These are phyloP conservation scores for Corynorhinus townsendii DNA, from an alignment of 2,113 vertebrate genomes.

Conservation along the genomic window DNA sequence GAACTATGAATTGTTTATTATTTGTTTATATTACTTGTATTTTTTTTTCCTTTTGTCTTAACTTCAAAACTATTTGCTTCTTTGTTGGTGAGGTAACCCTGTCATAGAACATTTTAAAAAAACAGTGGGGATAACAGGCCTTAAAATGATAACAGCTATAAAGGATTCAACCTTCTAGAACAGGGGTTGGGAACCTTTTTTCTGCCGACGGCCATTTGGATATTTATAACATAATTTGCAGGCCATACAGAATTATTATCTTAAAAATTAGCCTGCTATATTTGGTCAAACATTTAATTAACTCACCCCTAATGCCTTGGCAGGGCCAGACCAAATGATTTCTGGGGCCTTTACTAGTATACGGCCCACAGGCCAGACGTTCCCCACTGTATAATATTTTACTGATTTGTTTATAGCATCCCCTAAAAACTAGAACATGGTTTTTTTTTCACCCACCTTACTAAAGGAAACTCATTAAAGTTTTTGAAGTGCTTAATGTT, in stretches of 20 bases:
- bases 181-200: too few relatives aligned
- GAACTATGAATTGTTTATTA: not conserved
- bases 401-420: not conserved
- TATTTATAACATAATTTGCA: too few relatives aligned
- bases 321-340: too few relatives aligned
- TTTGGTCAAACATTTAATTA: too few relatives aligned
- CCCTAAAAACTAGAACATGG: not conserved
- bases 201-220: too few relatives aligned
- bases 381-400: not conserved
- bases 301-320: too few relatives aligned
- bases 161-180: not conserved
- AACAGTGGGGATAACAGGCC: not conserved
- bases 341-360: too few relatives aligned
- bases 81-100: conserved; percentile 25
- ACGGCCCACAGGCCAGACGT: too few relatives aligned
- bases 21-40: not conserved
- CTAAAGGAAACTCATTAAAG: conserved; percentile 10
- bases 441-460: not conserved
- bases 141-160: not conserved
- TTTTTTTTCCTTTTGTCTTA: conserved; percentile 33
- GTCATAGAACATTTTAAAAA: not conserved
- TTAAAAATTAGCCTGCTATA: too few relatives aligned
- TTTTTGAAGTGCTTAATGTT: conserved; percentile 9
- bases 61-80: conserved; percentile 28
- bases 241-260: too few relatives aligned